Percentiles rank a stretch among this genome's conserved stretches.
These are phyloP conservation scores for Brotula barbata DNA, from an alignment of 2,797 vertebrate genomes.

Conservation along the genomic window DNA sequence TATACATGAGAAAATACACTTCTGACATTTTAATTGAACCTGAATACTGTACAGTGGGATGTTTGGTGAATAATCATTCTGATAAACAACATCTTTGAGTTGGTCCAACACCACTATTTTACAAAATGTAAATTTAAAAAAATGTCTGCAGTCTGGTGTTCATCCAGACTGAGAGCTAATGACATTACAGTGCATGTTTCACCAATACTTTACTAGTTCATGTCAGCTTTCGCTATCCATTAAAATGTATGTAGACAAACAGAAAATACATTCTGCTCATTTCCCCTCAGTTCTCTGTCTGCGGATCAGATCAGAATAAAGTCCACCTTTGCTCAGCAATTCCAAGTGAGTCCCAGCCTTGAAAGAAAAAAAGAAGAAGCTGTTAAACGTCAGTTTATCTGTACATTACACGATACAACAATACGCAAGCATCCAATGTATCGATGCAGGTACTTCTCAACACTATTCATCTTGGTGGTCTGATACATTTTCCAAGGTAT, in stretches of 20 bases:
- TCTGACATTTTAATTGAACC: constrained; percentile 22
- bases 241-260: constrained; percentile 27
- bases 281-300: constrained; percentile 83
- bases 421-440: constrained; percentile 20
- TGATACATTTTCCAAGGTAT: constrained; percentile 21
- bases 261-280: constrained; percentile 54
- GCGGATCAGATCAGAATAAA: constrained; percentile 87
- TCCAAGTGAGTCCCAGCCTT: constrained; percentile 88
- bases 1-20: constrained; percentile 29
- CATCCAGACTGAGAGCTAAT: constrained; percentile 25
- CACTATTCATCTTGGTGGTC: constrained; percentile 15
- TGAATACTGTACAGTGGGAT: constrained; percentile 46
- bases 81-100: constrained; percentile 18
- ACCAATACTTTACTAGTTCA: constrained; percentile 14
- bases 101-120: too few species aligned
- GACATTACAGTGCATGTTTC: constrained; percentile 26
- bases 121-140: too few species aligned
- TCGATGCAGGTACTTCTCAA: constrained; percentile 6
- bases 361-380: constrained; percentile 22
- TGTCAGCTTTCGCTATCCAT: constrained; percentile 4
- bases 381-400: constrained; percentile 42
- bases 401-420: constrained; percentile 3
- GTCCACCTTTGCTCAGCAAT: constrained; percentile 83
- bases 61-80: constrained; percentile 16
- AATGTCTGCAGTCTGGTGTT: constrained; percentile 18